Percentiles rank a stretch among this genome's conserved stretches.
Conservation (phyloP, 1,140 invertebrate species). For the Nephila pilipes region DNA sequence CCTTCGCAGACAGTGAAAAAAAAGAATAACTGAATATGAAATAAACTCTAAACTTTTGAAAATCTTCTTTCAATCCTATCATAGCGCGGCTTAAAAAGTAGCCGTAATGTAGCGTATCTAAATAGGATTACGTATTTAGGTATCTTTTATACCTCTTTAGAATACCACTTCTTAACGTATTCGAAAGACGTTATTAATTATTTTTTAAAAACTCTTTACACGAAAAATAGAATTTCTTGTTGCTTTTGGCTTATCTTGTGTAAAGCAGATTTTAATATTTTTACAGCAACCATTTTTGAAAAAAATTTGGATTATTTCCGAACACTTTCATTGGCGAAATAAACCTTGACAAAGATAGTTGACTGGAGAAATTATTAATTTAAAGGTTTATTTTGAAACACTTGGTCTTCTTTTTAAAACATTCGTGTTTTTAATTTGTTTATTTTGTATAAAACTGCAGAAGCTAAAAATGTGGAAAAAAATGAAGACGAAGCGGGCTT, state of each 20-base stretch:
- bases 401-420: background rate
- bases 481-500: background rate
- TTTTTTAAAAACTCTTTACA: background rate
- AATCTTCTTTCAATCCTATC: background rate
- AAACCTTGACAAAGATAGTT: background rate
- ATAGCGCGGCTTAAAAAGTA: background rate
- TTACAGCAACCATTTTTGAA: background rate
- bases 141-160: slow-evolving; percentile 2
- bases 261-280: slow-evolving; percentile 10
- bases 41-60: background rate
- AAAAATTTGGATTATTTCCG: background rate
- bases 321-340: background rate
- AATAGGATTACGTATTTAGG: background rate
- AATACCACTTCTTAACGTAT: background rate
- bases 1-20: background rate
- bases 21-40: background rate
- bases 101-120: background rate
- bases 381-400: background rate
- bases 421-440: background rate
- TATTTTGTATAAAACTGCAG: background rate
- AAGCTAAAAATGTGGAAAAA: background rate
- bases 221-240: background rate
- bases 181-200: background rate
- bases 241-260: background rate
- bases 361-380: slow-evolving; percentile 15